Conservation (phyloP, 2,888 invertebrate species). For the Strigamia transsilvanica region DNA sequence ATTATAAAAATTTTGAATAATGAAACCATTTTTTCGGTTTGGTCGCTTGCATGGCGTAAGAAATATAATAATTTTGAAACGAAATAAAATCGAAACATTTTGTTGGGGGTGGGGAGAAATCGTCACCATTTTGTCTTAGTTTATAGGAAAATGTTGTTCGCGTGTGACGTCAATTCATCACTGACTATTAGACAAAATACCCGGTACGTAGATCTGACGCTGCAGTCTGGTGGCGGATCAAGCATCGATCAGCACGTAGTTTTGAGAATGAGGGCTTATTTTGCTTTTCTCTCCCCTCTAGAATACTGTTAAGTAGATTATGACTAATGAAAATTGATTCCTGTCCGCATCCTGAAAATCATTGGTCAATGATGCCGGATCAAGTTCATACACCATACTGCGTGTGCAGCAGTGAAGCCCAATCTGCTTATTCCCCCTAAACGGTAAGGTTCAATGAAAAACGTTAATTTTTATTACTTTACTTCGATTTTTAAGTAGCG, state of each 20-base stretch:
- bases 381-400: neutral
- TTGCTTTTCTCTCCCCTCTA: slow-evolving; percentile 13
- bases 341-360: neutral
- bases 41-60: neutral
- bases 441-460: neutral
- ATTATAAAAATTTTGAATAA: no score
- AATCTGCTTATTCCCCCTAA: neutral
- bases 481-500: neutral
- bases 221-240: neutral
- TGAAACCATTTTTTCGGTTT: neutral
- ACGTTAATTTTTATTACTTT: neutral
- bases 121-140: neutral
- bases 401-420: slow-evolving; percentile 29
- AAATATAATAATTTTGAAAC: neutral
- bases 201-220: neutral
- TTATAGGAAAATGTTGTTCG: neutral
- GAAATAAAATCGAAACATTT: neutral
- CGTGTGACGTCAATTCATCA: neutral
- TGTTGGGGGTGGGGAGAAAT: neutral
- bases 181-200: neutral
- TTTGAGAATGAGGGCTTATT: slow-evolving; percentile 2
- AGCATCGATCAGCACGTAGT: slow-evolving; percentile 20
- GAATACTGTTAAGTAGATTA: slow-evolving; percentile 6
- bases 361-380: neutral
- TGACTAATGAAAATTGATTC: slow-evolving; percentile 38